A percentile compares a stretch with the other conserved stretches of the same genome.
phyloP scores from a whole-genome alignment of 2,797 vertebrate genomes.

The Aphelocoma californica region DNA sequence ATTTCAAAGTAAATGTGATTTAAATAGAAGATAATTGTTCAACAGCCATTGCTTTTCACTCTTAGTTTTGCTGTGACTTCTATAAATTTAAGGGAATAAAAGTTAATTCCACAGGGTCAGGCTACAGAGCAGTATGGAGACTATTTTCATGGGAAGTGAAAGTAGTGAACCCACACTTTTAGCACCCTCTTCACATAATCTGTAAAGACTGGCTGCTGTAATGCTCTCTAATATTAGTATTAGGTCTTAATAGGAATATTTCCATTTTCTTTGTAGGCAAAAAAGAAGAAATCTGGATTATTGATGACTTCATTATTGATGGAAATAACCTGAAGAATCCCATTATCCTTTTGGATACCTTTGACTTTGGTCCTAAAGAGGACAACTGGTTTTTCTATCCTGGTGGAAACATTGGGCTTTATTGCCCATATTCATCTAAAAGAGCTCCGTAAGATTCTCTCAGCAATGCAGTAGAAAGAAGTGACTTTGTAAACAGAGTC shows the following conservation, averaged over 20 bases:
- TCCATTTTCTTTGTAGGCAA: constrained; percentile 80
- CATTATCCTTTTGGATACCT: constrained; percentile 87
- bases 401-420: constrained; percentile 94
- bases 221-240: background rate
- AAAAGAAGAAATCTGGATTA: constrained; percentile 98
- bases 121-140: background rate
- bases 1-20: background rate
- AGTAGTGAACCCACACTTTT: background rate
- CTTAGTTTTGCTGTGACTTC: background rate
- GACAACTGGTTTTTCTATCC: constrained; percentile 97
- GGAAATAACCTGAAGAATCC: constrained; percentile 90
- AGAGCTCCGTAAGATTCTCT: constrained; percentile 84
- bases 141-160: background rate
- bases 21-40: background rate
- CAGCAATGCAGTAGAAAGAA: background rate
- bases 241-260: background rate
- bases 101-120: background rate
- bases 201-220: background rate
- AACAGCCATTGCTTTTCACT: background rate
- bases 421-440: constrained; percentile 94
- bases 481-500: background rate
- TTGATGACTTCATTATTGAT: constrained; percentile 96
- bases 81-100: background rate
- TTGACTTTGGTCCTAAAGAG: constrained; percentile 91
- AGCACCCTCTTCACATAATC: background rate